Evolutionary conservation across 2,888 invertebrate genomes (phyloP).

Genomic region (Alentia gelatinosa): DNA sequence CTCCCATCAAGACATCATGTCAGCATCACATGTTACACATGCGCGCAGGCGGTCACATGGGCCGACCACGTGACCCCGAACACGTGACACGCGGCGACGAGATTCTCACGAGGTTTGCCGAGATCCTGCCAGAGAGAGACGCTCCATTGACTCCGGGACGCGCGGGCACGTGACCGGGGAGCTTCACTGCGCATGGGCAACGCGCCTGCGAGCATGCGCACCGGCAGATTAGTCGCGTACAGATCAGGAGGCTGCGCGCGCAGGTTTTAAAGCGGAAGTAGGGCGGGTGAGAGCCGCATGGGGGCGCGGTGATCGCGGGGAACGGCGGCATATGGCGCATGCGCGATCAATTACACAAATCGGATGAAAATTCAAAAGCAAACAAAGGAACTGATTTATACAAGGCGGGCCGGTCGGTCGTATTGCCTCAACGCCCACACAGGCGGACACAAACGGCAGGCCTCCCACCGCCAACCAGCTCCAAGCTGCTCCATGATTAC

Average conservation of each 20-base stretch:
- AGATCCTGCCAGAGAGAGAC: background rate
- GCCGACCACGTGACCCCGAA: background rate
- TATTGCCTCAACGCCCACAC: background rate
- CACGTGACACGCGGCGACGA: background rate
- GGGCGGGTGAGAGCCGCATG: background rate
- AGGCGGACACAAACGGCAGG: background rate
- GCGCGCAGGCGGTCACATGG: background rate
- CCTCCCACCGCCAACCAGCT: background rate
- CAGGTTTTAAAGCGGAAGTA: constrained; percentile 9
- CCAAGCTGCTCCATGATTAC: background rate
- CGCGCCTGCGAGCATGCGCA: background rate
- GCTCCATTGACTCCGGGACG: background rate
- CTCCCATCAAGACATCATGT: constrained; percentile 1
- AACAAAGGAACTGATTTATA: constrained; percentile 38
- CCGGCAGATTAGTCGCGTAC: background rate
- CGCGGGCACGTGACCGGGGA: constrained; percentile 16
- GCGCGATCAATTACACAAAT: constrained; percentile 49
- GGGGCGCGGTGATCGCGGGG: constrained; percentile 24
- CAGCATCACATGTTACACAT: constrained; percentile 3
- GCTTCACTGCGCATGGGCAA: background rate
- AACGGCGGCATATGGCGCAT: constrained; percentile 20
- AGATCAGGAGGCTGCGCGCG: constrained; percentile 5
- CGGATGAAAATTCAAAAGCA: constrained; percentile 50
- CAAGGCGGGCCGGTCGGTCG: background rate
- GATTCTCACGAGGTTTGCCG: background rate